A percentile compares a stretch with the other conserved stretches of the same genome.
These are phyloP conservation scores for Dicroscelio sp. DNA, from an alignment of 2,888 invertebrate genomes.

Conservation along the genomic window DNA sequence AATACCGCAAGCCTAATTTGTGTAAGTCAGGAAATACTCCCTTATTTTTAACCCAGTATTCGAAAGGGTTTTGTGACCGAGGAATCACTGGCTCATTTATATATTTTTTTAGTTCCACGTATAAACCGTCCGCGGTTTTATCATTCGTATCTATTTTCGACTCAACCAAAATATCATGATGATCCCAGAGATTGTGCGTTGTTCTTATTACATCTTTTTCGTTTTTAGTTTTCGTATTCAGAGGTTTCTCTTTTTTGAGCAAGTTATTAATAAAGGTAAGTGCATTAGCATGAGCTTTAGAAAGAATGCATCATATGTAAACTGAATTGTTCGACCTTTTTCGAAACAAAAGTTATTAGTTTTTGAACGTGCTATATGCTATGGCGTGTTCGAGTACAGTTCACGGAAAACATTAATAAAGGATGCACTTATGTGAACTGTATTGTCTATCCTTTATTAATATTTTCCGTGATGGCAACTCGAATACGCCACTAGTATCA, in stretches of 20 bases:
- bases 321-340: too few relatives aligned
- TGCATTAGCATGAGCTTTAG: slow-evolving; percentile 12
- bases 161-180: slow-evolving; percentile 26
- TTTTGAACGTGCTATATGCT: too few relatives aligned
- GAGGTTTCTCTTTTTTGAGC: background rate
- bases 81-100: slow-evolving; percentile 19
- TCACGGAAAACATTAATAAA: too few relatives aligned
- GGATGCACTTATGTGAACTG: too few relatives aligned
- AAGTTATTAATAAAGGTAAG: slow-evolving; percentile 18
- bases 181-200: slow-evolving; percentile 13
- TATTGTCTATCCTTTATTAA: too few relatives aligned
- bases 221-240: background rate
- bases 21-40: slow-evolving; percentile 14
- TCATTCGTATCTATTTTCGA: background rate
- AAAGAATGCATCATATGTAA: too few relatives aligned
- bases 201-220: background rate
- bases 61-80: slow-evolving; percentile 22
- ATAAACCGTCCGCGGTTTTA: slow-evolving; percentile 15
- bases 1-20: background rate
- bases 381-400: too few relatives aligned
- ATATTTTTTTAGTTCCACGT: slow-evolving; percentile 20
- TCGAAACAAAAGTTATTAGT: too few relatives aligned
- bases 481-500: too few relatives aligned
- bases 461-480: too few relatives aligned
- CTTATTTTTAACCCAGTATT: slow-evolving; percentile 17